Evolutionary conservation across 2,113 vertebrate genomes (phyloP).

Genomic region (Gambusia affinis): DNA sequence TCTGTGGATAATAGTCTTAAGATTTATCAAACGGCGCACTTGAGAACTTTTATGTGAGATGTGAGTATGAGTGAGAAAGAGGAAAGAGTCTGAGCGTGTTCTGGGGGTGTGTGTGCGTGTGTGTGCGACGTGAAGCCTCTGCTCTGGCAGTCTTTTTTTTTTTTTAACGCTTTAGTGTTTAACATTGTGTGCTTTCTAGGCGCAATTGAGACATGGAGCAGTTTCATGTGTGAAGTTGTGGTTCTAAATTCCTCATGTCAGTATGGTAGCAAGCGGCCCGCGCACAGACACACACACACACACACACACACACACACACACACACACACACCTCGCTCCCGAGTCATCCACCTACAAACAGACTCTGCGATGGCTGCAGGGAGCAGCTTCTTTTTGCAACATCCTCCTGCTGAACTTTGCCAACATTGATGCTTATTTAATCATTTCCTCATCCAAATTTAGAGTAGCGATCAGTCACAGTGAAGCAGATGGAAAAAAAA

Average conservation of each 20-base stretch:
- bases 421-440: conserved; percentile 48
- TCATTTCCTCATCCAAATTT: conserved; percentile 35
- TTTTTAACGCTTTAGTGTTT: background rate
- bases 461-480: no score
- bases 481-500: background rate
- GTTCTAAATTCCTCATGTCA: conserved; percentile 27
- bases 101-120: conserved; percentile 9
- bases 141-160: background rate
- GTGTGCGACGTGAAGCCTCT: background rate
- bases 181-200: conserved; percentile 31
- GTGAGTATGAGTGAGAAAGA: conserved; percentile 36
- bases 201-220: conserved; percentile 21
- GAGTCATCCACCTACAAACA: conserved; percentile 48
- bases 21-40: conserved; percentile 75
- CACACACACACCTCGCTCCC: conserved; percentile 5
- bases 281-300: conserved; percentile 4
- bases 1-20: conserved; percentile 76
- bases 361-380: background rate
- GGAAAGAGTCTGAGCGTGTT: conserved; percentile 14
- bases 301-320: conserved; percentile 15
- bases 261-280: conserved; percentile 45
- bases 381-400: conserved; percentile 40
- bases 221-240: conserved; percentile 42
- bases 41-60: conserved; percentile 60
- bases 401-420: conserved; percentile 48